Conservation (phyloP, 2,113 vertebrate species). For the Centrocercus urophasianus region DNA sequence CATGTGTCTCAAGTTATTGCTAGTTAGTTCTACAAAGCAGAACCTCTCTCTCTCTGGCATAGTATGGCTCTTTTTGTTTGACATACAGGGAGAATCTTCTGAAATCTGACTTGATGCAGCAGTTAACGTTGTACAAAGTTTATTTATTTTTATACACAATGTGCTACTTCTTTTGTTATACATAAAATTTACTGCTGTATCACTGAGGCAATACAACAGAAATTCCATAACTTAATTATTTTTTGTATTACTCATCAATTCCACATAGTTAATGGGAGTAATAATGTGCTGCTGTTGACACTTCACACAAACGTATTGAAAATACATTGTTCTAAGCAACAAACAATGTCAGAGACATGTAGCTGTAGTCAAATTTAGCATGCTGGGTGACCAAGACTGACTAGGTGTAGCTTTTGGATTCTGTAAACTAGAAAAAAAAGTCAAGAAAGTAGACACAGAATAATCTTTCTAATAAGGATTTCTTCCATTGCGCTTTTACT, state of each 20-base stretch:
- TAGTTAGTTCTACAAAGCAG: background rate
- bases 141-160: background rate
- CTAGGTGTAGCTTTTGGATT: background rate
- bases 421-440: background rate
- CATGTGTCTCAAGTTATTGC: background rate
- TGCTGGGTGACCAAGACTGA: background rate
- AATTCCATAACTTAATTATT: background rate
- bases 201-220: background rate
- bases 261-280: background rate
- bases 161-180: background rate
- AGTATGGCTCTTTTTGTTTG: rapidly evolving
- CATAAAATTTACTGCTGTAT: background rate
- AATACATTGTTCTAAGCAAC: background rate
- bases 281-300: background rate
- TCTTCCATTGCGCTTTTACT: background rate
- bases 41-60: background rate
- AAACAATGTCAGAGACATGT: background rate
- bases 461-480: background rate
- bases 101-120: background rate
- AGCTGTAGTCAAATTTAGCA: background rate
- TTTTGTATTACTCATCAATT: background rate
- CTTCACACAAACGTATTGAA: background rate
- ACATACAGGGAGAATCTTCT: background rate
- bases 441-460: background rate
- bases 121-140: background rate